Evolutionary conservation across 2,888 invertebrate species (phyloP).

Genomic region (Gerris lacustris): DNA sequence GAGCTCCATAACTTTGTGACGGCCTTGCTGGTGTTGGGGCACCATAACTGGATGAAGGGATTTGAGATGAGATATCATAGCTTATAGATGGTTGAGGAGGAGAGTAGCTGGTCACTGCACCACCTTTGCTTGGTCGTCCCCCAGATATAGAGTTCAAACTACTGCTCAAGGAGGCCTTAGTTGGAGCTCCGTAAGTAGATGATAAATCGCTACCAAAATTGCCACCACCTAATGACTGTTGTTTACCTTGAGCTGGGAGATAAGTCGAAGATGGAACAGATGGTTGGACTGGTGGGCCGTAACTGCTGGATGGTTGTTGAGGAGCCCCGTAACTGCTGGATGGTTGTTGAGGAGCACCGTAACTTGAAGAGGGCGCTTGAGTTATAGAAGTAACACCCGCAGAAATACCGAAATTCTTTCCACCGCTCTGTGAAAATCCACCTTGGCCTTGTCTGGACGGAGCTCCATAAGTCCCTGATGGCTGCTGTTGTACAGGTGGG

Average conservation of each 20-base stretch:
- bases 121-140: slow-evolving; percentile 23
- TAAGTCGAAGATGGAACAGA: slow-evolving; percentile 18
- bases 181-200: slow-evolving; percentile 23
- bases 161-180: slow-evolving; percentile 10
- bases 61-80: slow-evolving; percentile 19
- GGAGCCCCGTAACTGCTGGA: slow-evolving; percentile 27
- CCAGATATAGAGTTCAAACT: background rate
- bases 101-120: slow-evolving; percentile 26
- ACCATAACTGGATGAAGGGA: slow-evolving; percentile 23
- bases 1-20: slow-evolving; percentile 28
- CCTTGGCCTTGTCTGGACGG: slow-evolving; percentile 2
- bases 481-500: slow-evolving; percentile 18
- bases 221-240: slow-evolving; percentile 7
- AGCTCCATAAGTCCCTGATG: slow-evolving; percentile 33
- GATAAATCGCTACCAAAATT: slow-evolving; percentile 17
- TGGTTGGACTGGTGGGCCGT: slow-evolving; percentile 23
- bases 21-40: slow-evolving; percentile 20
- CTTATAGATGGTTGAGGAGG: slow-evolving; percentile 17
- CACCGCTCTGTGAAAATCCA: background rate
- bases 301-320: slow-evolving; percentile 3
- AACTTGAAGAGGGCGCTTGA: slow-evolving; percentile 27
- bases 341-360: slow-evolving; percentile 31
- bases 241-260: slow-evolving; percentile 15
- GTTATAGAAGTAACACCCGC: background rate
- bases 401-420: background rate